A percentile compares a stretch with the other conserved stretches of the same genome.
phyloP scores from a whole-genome alignment of 2,888 invertebrate genomes.

The Nemotelus nigrinus region DNA sequence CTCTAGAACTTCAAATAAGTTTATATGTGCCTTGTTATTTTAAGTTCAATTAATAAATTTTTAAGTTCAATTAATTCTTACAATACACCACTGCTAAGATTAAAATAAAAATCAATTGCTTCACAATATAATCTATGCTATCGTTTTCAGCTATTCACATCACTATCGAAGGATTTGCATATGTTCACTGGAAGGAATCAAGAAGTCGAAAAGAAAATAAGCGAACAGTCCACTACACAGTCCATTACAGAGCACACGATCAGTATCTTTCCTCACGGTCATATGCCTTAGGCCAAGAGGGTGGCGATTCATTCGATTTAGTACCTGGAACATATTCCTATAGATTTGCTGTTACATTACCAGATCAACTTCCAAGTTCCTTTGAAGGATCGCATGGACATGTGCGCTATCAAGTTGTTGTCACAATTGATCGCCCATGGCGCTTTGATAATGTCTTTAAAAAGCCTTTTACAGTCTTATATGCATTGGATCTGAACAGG shows the following conservation, averaged over 20 bases:
- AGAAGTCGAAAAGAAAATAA: conserved; percentile 55
- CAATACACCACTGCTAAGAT: too few species aligned
- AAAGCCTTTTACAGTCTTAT: conserved; percentile 79
- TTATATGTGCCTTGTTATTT: too few species aligned
- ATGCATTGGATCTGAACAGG: conserved; percentile 79
- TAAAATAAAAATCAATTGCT: too few species aligned
- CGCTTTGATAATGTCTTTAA: conserved; percentile 86
- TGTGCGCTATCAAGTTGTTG: conserved; percentile 80
- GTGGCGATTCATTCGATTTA: conserved; percentile 74
- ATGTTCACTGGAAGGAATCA: conserved; percentile 62
- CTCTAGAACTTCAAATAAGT: too few species aligned
- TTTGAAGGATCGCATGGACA: conserved; percentile 80
- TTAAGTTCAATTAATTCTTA: too few species aligned
- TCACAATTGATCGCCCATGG: conserved; percentile 84
- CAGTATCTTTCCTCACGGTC: conserved; percentile 60
- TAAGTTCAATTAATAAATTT: too few species aligned
- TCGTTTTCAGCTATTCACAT: conserved; percentile 59
- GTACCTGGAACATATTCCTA: conserved; percentile 76
- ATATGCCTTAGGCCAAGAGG: conserved; percentile 61
- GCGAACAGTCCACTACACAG: conserved; percentile 57
- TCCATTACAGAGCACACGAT: conserved; percentile 60
- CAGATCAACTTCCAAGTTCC: conserved; percentile 75
- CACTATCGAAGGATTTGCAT: conserved; percentile 61
- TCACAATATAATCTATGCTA: too few species aligned
- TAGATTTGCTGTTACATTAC: conserved; percentile 76